These are phyloP conservation scores for Pachyramphus minor DNA, from an alignment of 2,113 vertebrate species.

Conservation along the genomic window DNA sequence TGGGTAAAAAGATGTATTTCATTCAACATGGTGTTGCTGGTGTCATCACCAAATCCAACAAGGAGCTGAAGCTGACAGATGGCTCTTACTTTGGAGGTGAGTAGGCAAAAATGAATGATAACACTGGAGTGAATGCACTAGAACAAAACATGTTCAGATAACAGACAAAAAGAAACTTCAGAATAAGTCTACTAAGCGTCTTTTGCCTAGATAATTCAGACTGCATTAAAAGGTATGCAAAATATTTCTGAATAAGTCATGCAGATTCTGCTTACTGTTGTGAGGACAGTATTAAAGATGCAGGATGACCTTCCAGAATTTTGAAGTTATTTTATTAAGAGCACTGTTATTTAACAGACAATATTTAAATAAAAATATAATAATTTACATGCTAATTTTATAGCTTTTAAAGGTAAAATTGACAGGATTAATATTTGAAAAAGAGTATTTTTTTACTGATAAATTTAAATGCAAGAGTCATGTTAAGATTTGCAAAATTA, in stretches of 20 bases:
- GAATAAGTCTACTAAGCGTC: background rate
- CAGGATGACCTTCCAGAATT: background rate
- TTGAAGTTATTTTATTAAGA: background rate
- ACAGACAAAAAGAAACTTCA: background rate
- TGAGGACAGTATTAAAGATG: background rate
- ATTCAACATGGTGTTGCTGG: conserved; percentile 97
- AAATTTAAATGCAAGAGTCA: background rate
- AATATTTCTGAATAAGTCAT: background rate
- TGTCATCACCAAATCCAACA: conserved; percentile 96
- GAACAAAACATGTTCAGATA: background rate
- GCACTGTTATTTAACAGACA: background rate
- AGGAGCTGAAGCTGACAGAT: conserved; percentile 96
- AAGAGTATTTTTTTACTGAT: background rate
- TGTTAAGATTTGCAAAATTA: background rate
- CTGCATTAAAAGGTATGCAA: background rate
- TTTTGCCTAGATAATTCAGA: background rate
- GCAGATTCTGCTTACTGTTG: background rate
- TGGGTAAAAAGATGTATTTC: conserved; percentile 99
- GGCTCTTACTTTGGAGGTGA: conserved; percentile 98
- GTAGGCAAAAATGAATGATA: background rate
- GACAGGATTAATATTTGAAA: background rate
- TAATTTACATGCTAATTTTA: background rate
- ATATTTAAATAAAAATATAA: background rate
- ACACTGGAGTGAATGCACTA: background rate
- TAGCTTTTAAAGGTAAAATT: background rate